Base-by-base conservation (phyloP, 2,797 vertebrate genomes). In the Enteromius fasciolatus region DNA sequence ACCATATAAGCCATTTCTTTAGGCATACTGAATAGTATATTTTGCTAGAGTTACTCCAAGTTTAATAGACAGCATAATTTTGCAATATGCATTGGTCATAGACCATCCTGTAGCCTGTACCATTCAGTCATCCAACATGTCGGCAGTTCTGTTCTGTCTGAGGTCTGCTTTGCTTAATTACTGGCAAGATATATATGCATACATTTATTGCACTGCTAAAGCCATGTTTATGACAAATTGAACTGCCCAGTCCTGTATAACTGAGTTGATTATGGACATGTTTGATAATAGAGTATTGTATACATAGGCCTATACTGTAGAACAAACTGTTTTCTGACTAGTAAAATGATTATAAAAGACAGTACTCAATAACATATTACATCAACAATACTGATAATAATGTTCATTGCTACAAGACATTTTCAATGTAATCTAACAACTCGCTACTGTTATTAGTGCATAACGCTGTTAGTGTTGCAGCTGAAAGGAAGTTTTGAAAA, bases 191-290 rank as follows among this genome's bases (percentile, higher is more conserved):
- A 39, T 74, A 52, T 74, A 63, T 75, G 48, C 57, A 75, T 41
- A 54, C 61, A 76, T 75, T 15, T 74, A 67, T 76, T 82, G 23
- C 70, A 82, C 33, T 57, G 33, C 18, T 75, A 44, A 81, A 74
- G 20, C 17, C 72, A 82, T 80, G 12, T 41, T 54, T 69, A 57
- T 57, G 23, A 70, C 52, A 4, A 68, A 52, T 36, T 78, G 5
- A 31, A 25, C 68, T 59, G 50, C n/a, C 64, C 36, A 31, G 6
- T 69, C n/a, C 23, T 17, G 57, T 57, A 18, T 67, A 20, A 79
- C 28, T 41, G 64, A 48, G 77, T 54, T 67, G 12, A 23, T 78
- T 33, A 48, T 78, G 7, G 44, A 66, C 46, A 44, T 66, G 18
- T 28, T 67, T 79, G 17, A 69, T 57, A 11, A 36, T 57, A 57